These are phyloP conservation scores for Enteromius anoplus DNA, from an alignment of 2,797 vertebrate genomes.

Conservation along the genomic window DNA sequence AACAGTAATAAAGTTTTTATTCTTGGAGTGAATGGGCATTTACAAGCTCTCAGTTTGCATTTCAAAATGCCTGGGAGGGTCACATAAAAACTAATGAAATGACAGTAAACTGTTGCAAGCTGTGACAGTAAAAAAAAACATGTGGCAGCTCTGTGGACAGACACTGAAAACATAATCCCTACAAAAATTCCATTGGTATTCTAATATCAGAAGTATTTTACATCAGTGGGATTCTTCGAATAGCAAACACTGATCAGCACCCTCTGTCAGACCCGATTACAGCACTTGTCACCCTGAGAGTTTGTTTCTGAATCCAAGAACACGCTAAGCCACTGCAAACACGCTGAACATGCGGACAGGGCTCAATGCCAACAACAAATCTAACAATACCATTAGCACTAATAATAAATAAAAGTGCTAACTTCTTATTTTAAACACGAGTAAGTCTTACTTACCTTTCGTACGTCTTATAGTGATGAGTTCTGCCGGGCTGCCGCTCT, in stretches of 20 bases:
- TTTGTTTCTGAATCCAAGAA: neutral
- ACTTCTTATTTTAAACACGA: neutral
- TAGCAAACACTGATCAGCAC: neutral
- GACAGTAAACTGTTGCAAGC: too few species aligned
- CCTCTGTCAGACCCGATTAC: neutral
- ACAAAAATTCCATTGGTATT: neutral
- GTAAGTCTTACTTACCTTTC: slow-evolving; percentile 76
- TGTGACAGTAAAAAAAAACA: neutral
- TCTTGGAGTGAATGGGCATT: neutral
- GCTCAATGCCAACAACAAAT: neutral
- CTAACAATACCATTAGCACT: neutral
- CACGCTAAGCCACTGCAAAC: neutral
- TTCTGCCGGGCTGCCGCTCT: slow-evolving; percentile 75
- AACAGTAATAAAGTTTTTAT: neutral
- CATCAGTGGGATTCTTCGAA: slow-evolving; percentile 16
- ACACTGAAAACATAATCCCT: neutral
- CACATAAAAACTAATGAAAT: slow-evolving; percentile 18
- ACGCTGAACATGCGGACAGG: neutral
- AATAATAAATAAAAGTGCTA: neutral
- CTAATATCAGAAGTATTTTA: neutral
- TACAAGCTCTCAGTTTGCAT: slow-evolving; percentile 21
- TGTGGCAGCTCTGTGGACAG: neutral
- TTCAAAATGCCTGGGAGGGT: neutral
- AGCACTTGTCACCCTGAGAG: slow-evolving; percentile 17
- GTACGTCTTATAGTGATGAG: slow-evolving; percentile 71